Evolutionary conservation across 2,113 vertebrate genomes (phyloP), one percentile per base, ranked within the genome.

Genomic region (Leucopternis melanops): DNA sequence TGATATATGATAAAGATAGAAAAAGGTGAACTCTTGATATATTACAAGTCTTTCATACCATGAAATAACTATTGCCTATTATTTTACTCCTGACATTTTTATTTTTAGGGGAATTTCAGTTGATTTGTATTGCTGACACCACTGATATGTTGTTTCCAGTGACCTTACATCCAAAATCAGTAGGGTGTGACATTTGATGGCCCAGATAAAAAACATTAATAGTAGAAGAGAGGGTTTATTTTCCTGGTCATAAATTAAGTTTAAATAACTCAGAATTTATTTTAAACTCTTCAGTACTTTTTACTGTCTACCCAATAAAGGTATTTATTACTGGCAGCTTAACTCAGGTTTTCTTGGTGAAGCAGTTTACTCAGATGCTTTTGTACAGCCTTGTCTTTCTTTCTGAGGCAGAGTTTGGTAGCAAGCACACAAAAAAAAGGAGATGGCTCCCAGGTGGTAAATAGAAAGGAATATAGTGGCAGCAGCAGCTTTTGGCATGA

Each of bases 81-180:
- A 98, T 98, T 98, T 98, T 97, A 97, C 96, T 97, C 94, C 63
- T 98, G 98, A 98, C 98, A 54, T 98, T 98, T 98, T 98, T 98
- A 98, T 98, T 98, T 98, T 98, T 97, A 98, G 95, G 91, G 94
- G 98, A 97, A 98, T 98, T 98, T 97, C 97, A 80, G 90, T 97
- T 98, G 98, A 98, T 98, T 98, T 98, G 98, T 98, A 96, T 96
- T 92, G 88, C 97, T 98, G 98, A 98, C 98, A 98, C 96, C 94
- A 96, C 96, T 98, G 98, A 98, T 98, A 98, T 98, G 98, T 98
- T 98, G 98, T 98, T 98, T 98, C 98, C 95, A 98, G 97, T 98
- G 98, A 98, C 98, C 98, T 98, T 98, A 98, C 98, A 98, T 98
- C 97, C 97, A 98, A 98, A 98, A 98, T 97, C 97, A 98, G 97